Base-by-base conservation (phyloP, 2,888 invertebrate species). In the Diarsia brunnea region DNA sequence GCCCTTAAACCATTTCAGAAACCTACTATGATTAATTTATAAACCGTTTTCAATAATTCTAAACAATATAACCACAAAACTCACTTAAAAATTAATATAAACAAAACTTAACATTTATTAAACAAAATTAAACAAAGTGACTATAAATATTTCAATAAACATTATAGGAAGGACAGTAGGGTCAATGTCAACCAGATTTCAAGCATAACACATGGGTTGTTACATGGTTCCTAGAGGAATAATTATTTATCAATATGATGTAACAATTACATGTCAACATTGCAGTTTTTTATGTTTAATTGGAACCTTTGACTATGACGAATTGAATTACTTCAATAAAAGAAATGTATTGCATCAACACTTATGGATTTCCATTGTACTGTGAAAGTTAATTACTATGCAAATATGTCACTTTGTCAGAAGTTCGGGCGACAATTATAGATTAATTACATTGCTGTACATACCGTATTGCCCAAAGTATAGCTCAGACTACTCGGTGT, bases 401-500 rank as follows among this genome's bases (percentile, higher is more conserved):
- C 76, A 78, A 69, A 58, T 51, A 83, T 71, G 75, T 58, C 63
- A 73, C 47, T 69, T 63, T 21, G 47, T 61, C 49, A 67, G 14
- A 55, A 69, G 64, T 68, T 45, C 21, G 16, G 16, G 51, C 14
- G n/a, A 65, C 70, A 61, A 31, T 21, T 38, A 19, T 19, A 53
- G 53, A 64, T 69, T 14, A 73, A 71, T 66, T 69, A 55, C 11
- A 65, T 58, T 73, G 16, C 45, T 43, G 51, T 53, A 87, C 95
- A 94, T 91, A 97, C 97, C 90, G 96, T 95, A 85, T 95, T 97
- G 78, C 97, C 97, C 75, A 97, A 90, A 69, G 97, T 96, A 86
- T 97, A 97, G 89, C 96, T 97, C 88, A 97, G 91, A 83, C 96
- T 96, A 87, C 95, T 96, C 5, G 97, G 96, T 73, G 96, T 95